A percentile compares a stretch with the other conserved stretches of the same genome.
Evolutionary conservation across 2,113 vertebrate species (phyloP).

Genomic region (Aphyosemion australe): DNA sequence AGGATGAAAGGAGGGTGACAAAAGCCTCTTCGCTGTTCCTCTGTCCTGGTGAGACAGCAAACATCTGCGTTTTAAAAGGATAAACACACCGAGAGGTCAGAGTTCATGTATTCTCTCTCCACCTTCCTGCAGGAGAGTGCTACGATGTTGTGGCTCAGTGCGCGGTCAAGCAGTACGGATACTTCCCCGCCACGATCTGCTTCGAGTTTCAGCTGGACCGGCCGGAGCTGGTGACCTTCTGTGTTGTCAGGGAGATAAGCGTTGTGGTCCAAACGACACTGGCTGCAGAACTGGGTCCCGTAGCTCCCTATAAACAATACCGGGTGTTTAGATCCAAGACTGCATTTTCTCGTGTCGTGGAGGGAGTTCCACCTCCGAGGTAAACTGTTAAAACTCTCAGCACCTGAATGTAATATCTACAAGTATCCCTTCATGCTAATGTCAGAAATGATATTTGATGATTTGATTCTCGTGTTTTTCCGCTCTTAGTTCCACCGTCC

Average conservation of each 20-base stretch:
- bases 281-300: constrained; percentile 81
- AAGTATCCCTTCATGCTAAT: background rate
- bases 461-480: background rate
- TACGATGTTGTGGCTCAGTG: constrained; percentile 80
- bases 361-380: constrained; percentile 81
- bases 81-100: background rate
- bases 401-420: background rate
- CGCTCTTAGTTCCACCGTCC: constrained; percentile 37
- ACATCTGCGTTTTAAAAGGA: background rate
- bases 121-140: constrained; percentile 65
- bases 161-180: constrained; percentile 76
- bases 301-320: constrained; percentile 76
- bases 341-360: constrained; percentile 68
- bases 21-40: constrained; percentile 71
- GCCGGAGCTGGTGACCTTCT: constrained; percentile 67
- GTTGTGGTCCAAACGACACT: constrained; percentile 73
- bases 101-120: background rate
- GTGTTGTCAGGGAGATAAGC: constrained; percentile 82
- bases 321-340: constrained; percentile 53
- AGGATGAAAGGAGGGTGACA: constrained; percentile 64
- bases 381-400: constrained; percentile 34
- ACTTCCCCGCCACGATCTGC: constrained; percentile 77
- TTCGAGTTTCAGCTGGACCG: constrained; percentile 82
- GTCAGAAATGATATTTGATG: too few species aligned
- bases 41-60: constrained; percentile 77